Base-by-base conservation (phyloP, 2,888 invertebrate species). In the Dryocosmus kuriphilus region DNA sequence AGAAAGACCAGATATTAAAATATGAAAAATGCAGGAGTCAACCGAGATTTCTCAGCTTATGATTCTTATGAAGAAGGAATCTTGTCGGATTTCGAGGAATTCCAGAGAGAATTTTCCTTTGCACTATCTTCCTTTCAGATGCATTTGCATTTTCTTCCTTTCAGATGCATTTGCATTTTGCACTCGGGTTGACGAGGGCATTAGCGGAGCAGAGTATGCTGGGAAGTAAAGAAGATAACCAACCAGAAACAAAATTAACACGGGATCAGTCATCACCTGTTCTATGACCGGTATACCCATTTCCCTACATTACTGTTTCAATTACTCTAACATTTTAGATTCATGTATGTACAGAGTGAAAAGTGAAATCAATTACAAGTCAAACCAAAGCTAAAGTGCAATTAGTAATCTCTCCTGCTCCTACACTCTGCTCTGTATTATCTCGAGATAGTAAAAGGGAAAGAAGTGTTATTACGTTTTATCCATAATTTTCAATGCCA, bases 231-330 rank as follows among this genome's bases (percentile, higher is more conserved):
- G 19, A 41, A 67, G 61, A 73, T 55, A 75, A 62, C 61, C 35
- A 61, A 67, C 75, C 63, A 65, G 77, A 75, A 79, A 75, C 41
- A 76, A 75, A 80, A 78, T 76, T 80, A 83, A 83, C 77, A 75
- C 76, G 77, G 81, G 81, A 79, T 78, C 77, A 77, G 79, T 79
- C 82, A 84, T 82, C 82, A 82, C 79, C 80, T 77, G 78, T 79
- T 79, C 79, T 75, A 76, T 80, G 80, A 85, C 83, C 79, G 81
- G 85, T 86, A 83, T 85, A 86, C 86, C 84, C 82, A 85, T 83
- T 85, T 85, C 82, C 83, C 85, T 83, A 83, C 81, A 85, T 85
- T 76, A 82, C 83, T 83, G 77, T 78, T 82, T 80, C 77, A 78
- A 46, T 82, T 79, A 79, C 61, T 75, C 67, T 38, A 41, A 67